Percentiles rank a stretch among this genome's conserved stretches.
Evolutionary conservation across 2,797 vertebrate species (phyloP).

Genomic region (Clamator glandarius): DNA sequence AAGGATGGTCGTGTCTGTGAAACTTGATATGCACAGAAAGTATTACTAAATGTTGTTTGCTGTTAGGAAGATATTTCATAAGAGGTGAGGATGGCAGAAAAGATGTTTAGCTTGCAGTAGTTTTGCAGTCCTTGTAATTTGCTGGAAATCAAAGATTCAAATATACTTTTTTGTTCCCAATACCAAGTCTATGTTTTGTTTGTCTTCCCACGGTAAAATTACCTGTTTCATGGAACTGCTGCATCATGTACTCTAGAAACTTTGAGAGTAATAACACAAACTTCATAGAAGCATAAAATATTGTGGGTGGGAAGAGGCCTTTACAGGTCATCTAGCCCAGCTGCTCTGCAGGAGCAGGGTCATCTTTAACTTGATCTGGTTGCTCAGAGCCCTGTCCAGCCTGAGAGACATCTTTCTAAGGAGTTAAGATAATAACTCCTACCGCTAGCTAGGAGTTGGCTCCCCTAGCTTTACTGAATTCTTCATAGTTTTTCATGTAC

Average conservation of each 20-base stretch:
- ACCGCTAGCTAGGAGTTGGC: neutral
- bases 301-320: too few relatives aligned
- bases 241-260: neutral
- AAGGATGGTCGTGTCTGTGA: neutral
- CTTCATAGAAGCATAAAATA: neutral
- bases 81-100: neutral
- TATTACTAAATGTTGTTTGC: neutral
- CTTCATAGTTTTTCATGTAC: accelerated
- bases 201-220: neutral
- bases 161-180: neutral
- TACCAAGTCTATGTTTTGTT: neutral
- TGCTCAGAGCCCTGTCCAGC: too few relatives aligned
- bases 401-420: neutral
- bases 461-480: neutral
- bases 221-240: neutral
- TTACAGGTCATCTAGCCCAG: too few relatives aligned
- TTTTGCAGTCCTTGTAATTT: neutral
- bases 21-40: neutral
- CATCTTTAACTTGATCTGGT: too few relatives aligned
- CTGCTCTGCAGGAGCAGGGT: too few relatives aligned
- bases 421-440: neutral
- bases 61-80: neutral
- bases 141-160: neutral
- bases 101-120: neutral
- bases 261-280: neutral